Percentiles rank a stretch among this genome's conserved stretches.
Evolutionary conservation across 1,140 invertebrate species (phyloP).

Genomic region (Zaprionus taronus): DNA sequence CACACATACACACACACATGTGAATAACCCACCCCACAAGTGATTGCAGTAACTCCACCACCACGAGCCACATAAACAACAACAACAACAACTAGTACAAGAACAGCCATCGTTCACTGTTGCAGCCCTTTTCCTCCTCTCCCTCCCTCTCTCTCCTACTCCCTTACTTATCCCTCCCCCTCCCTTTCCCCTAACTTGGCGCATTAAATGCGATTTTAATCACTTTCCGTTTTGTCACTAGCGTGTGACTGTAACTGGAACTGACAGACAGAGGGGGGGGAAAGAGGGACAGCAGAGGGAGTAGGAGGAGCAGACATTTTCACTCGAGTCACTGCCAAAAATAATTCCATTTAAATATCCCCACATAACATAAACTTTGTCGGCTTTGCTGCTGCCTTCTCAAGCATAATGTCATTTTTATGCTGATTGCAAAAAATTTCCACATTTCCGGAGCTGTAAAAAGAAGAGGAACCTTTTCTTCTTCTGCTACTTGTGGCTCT

Average conservation of each 20-base stretch:
- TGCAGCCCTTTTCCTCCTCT: not conserved
- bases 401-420: conserved; percentile 77
- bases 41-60: not conserved
- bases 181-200: conserved; percentile 30
- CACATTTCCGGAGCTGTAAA: conserved; percentile 66
- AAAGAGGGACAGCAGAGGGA: not conserved
- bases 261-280: not conserved
- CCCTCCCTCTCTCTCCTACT: not conserved
- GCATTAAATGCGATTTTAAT: conserved; percentile 82
- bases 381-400: not conserved
- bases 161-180: not conserved
- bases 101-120: not conserved
- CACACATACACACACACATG: not conserved
- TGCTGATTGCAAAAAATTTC: conserved; percentile 79
- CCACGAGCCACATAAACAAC: conserved; percentile 1
- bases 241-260: conserved; percentile 38
- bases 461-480: not conserved
- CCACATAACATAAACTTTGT: conserved; percentile 60
- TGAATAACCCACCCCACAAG: not conserved
- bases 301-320: not conserved
- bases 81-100: conserved; percentile 4
- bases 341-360: conserved; percentile 78
- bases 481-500: not conserved
- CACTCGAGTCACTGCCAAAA: conserved; percentile 43
- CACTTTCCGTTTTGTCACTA: conserved; percentile 76